These are phyloP conservation scores for Drosophila sechellia DNA, from an alignment of 1,140 invertebrate species.

Conservation along the genomic window DNA sequence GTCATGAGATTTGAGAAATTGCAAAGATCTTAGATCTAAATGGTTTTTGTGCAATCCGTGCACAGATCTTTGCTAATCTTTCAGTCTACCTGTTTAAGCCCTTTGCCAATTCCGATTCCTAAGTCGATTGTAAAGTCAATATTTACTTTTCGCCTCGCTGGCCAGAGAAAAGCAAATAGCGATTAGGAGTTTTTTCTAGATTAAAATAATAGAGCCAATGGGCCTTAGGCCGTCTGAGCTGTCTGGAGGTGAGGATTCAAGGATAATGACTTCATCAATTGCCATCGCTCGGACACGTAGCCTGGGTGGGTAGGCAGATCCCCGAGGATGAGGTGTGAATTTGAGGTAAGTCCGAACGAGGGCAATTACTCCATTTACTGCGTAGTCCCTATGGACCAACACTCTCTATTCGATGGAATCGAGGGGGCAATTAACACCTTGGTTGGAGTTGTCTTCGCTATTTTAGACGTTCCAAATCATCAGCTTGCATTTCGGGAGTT, in stretches of 20 bases:
- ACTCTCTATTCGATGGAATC: conserved; percentile 53
- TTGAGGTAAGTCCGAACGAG: conserved; percentile 67
- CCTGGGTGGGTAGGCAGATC: conserved; percentile 6
- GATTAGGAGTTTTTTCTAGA: conserved; percentile 54
- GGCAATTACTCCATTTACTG: conserved; percentile 50
- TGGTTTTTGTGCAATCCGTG: conserved; percentile 62
- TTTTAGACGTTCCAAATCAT: neutral
- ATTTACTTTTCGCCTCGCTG: conserved; percentile 63
- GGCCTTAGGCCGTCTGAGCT: conserved; percentile 54
- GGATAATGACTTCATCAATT: conserved; percentile 74
- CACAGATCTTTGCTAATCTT: conserved; percentile 35
- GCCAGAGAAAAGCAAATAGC: conserved; percentile 17
- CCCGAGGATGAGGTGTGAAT: conserved; percentile 62
- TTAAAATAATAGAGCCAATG: conserved; percentile 63
- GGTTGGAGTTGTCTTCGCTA: conserved; percentile 54
- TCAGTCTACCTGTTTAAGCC: conserved; percentile 53
- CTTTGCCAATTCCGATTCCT: conserved; percentile 19
- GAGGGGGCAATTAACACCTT: conserved; percentile 73
- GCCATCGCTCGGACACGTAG: conserved; percentile 46
- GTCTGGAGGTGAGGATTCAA: conserved; percentile 43
- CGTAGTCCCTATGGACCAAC: neutral
- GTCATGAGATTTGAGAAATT: conserved; percentile 2
- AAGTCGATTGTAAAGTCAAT: conserved; percentile 80
- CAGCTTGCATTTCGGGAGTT: conserved; percentile 19
- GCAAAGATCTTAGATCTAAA: conserved; percentile 44